Conservation (phyloP, 2,888 invertebrate genomes). For the Macaria liturata region DNA sequence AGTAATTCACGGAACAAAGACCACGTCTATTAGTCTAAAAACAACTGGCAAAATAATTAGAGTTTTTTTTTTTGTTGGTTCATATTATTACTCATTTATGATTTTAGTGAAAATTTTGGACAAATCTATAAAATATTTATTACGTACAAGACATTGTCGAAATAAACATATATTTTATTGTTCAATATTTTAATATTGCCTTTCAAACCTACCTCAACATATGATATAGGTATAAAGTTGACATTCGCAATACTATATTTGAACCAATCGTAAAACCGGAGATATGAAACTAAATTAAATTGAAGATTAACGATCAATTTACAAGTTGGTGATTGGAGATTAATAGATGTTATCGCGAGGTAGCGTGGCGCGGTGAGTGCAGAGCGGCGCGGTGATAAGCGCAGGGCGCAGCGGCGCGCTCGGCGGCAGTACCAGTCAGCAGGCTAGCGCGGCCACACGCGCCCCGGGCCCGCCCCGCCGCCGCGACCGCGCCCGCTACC, state of each 20-base stretch:
- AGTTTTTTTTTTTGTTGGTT: too few species aligned
- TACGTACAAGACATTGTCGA: too few species aligned
- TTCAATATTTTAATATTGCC: too few species aligned
- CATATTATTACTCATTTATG: too few species aligned
- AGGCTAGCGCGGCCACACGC: slow-evolving; percentile 78
- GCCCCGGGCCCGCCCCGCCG: slow-evolving; percentile 62
- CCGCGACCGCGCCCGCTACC: slow-evolving; percentile 54
- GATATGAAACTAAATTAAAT: slow-evolving; percentile 23
- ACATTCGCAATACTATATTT: not conserved
- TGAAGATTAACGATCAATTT: slow-evolving; percentile 30
- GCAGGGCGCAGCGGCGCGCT: slow-evolving; percentile 52
- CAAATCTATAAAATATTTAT: too few species aligned
- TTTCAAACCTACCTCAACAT: slow-evolving; percentile 16
- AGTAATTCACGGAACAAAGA: too few species aligned
- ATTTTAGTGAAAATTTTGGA: too few species aligned
- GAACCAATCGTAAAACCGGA: slow-evolving; percentile 12
- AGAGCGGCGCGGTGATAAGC: slow-evolving; percentile 71
- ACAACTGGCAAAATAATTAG: too few species aligned
- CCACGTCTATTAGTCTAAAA: too few species aligned
- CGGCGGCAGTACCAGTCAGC: slow-evolving; percentile 70
- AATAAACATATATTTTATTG: too few species aligned
- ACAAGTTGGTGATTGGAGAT: slow-evolving; percentile 22
- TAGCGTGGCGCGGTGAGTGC: slow-evolving; percentile 33
- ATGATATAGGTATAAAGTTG: not conserved
- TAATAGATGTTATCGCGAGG: slow-evolving; percentile 63